Evolutionary conservation across 35 echinoderm and acorn worm genomes (phyloP).

Genomic region (Strongylocentrotus purpuratus): DNA sequence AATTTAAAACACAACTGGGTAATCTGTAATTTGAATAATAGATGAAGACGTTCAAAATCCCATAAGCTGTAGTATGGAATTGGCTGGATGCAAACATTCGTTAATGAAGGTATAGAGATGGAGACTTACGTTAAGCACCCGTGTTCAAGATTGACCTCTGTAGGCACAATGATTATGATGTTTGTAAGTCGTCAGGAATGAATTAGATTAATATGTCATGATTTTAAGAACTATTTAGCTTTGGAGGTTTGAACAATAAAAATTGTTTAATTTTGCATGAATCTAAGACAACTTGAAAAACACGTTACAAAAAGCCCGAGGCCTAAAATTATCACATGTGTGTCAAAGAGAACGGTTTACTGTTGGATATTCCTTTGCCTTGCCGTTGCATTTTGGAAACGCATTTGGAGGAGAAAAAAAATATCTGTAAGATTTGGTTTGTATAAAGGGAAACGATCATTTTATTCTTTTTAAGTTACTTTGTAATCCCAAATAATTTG

Average conservation of each 20-base stretch:
- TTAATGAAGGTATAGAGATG: neutral
- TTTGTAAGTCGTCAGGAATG: neutral
- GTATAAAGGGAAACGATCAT: too few relatives aligned
- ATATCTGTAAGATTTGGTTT: too few relatives aligned
- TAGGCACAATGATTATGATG: neutral
- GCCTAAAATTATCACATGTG: too few relatives aligned
- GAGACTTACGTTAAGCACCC: neutral
- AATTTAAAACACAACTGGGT: neutral
- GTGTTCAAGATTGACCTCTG: neutral
- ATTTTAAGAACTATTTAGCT: neutral
- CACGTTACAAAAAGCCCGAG: too few relatives aligned
- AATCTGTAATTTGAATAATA: neutral
- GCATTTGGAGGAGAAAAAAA: too few relatives aligned
- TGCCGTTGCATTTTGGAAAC: too few relatives aligned
- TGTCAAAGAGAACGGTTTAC: too few relatives aligned
- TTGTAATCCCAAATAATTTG: too few relatives aligned
- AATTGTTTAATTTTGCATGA: too few relatives aligned
- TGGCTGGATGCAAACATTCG: neutral
- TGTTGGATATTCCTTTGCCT: too few relatives aligned
- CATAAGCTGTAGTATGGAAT: neutral
- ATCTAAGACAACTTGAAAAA: too few relatives aligned
- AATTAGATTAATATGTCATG: neutral
- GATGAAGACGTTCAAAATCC: neutral
- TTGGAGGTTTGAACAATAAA: neutral
- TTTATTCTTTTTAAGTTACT: too few relatives aligned